Evolutionary conservation across 2,888 invertebrate genomes (phyloP).

Genomic region (Corbicula japonica): DNA sequence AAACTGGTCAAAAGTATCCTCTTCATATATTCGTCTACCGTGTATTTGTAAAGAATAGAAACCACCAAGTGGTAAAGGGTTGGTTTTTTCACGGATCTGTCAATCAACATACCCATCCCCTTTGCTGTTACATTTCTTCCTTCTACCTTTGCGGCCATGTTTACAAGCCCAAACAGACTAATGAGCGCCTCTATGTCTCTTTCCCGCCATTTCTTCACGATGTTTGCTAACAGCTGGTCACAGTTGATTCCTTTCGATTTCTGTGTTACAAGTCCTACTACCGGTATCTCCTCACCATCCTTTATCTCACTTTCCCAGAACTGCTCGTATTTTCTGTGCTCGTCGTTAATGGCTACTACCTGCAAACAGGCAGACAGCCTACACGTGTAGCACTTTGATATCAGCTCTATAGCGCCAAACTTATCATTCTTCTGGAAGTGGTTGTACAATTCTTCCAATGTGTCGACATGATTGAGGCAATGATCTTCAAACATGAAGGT

Average conservation of each 20-base stretch:
- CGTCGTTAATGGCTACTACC: slow-evolving; percentile 33
- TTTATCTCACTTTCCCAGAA: slow-evolving; percentile 10
- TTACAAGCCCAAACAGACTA: slow-evolving; percentile 30
- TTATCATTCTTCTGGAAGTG: slow-evolving; percentile 18
- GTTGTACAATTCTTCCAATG: slow-evolving; percentile 5
- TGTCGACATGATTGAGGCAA: slow-evolving; percentile 28
- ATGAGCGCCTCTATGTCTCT: slow-evolving; percentile 18
- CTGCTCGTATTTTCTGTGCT: neutral
- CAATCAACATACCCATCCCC: neutral
- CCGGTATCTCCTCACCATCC: neutral
- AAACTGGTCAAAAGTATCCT: slow-evolving; percentile 5
- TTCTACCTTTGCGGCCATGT: slow-evolving; percentile 49
- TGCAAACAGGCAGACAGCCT: slow-evolving; percentile 42
- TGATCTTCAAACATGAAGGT: slow-evolving; percentile 53
- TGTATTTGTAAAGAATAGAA: slow-evolving; percentile 23
- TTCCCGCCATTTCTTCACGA: slow-evolving; percentile 38
- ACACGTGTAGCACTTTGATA: slow-evolving; percentile 32
- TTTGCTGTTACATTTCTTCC: slow-evolving; percentile 18
- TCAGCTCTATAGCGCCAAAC: slow-evolving; percentile 28
- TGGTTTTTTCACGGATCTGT: slow-evolving; percentile 8
- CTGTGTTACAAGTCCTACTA: neutral
- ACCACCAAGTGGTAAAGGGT: slow-evolving; percentile 33
- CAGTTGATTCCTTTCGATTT: slow-evolving; percentile 15
- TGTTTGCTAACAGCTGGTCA: slow-evolving; percentile 24
- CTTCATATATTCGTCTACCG: slow-evolving; percentile 37